Evolutionary conservation across 2,888 invertebrate genomes (phyloP).

Genomic region (Heteromurus nitidus): DNA sequence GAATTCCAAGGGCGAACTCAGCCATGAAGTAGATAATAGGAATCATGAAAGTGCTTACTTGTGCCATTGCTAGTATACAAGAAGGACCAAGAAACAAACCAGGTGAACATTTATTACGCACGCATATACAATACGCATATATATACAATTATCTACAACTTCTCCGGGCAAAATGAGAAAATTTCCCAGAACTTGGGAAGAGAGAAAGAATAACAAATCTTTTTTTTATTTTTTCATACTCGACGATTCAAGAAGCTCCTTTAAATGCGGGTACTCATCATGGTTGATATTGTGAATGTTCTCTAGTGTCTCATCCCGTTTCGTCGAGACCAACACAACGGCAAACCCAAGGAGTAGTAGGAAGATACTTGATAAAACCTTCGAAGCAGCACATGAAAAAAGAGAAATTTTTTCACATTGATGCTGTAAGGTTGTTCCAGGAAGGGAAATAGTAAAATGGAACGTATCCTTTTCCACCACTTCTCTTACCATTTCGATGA

Average conservation of each 20-base stretch:
- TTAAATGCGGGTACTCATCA: conserved; percentile 55
- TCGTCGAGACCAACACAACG: conserved; percentile 39
- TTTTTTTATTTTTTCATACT: too few species aligned
- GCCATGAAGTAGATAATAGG: conserved; percentile 60
- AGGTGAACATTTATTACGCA: conserved; percentile 17
- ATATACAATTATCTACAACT: too few species aligned
- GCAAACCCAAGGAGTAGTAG: conserved; percentile 60
- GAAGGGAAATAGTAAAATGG: too few species aligned
- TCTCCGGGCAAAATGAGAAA: too few species aligned
- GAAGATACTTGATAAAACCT: conserved; percentile 63
- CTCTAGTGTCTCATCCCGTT: conserved; percentile 54
- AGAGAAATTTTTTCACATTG: background rate
- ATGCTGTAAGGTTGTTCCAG: background rate
- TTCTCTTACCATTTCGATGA: conserved; percentile 63
- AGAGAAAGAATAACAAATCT: too few species aligned
- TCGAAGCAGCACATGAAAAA: too few species aligned
- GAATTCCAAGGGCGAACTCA: conserved; percentile 60
- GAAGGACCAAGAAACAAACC: conserved; percentile 26
- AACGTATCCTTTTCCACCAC: too few species aligned
- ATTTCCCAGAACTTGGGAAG: too few species aligned
- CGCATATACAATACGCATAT: too few species aligned
- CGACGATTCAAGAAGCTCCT: conserved; percentile 52
- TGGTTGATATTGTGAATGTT: conserved; percentile 43
- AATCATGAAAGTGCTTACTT: conserved; percentile 62
- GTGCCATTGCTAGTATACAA: conserved; percentile 54